These are phyloP conservation scores for Plebejus anna DNA, from an alignment of 2,888 invertebrate genomes.

Conservation along the genomic window DNA sequence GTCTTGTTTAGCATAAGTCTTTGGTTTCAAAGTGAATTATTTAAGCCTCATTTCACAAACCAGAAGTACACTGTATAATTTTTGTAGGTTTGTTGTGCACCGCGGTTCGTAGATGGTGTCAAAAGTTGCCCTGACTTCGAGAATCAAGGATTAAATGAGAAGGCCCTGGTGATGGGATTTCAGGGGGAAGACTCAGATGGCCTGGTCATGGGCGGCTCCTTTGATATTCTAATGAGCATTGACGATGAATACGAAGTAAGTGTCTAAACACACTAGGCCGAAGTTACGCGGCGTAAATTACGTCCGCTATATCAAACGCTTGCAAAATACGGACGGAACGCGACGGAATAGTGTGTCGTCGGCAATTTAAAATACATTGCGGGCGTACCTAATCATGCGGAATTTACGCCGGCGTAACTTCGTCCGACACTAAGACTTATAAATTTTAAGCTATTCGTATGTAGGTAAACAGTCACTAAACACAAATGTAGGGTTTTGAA, in stretches of 20 bases:
- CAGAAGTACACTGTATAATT: neutral
- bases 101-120: neutral
- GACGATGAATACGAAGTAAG: constrained; percentile 35
- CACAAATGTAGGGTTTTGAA: neutral
- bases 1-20: too few species aligned
- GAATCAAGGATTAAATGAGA: neutral
- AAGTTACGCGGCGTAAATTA: too few species aligned
- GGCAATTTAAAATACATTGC: too few species aligned
- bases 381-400: too few species aligned
- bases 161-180: neutral
- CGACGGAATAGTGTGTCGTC: too few species aligned
- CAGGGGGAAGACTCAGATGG: neutral
- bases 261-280: neutral
- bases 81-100: constrained; percentile 16
- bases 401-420: too few species aligned
- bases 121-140: constrained; percentile 2
- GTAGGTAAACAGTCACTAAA: neutral
- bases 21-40: too few species aligned
- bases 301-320: too few species aligned
- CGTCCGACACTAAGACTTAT: neutral
- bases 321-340: too few species aligned
- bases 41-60: neutral
- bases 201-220: neutral
- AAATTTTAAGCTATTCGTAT: neutral
- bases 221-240: constrained; percentile 15